Evolutionary conservation across 2,888 invertebrate genomes (phyloP), one percentile per base, ranked within the genome.

Genomic region (Brenthis hecate): DNA sequence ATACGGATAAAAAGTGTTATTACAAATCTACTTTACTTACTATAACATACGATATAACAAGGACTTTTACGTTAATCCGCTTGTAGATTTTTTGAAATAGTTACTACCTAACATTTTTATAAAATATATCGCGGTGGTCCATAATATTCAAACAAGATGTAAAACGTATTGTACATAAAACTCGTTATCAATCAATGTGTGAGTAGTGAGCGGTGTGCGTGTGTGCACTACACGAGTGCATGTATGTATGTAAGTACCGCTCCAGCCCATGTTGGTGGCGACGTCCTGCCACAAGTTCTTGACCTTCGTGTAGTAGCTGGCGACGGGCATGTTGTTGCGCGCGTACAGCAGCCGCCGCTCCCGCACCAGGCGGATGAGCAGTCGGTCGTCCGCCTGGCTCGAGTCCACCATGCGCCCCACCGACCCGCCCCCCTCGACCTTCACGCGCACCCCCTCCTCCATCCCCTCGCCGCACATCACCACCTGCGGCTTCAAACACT

Each of bases 321-420:
- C 92, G 48, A 91, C 91, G 63, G 92, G 91, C 88, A 91, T 85
- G 81, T 87, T 90, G 83, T 85, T 89, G 65, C 92, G 83, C 75
- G 91, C 89, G 81, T 87, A 92, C 78, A 92, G 83, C 81, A 90
- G 80, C 62, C 82, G 85, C 62, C 91, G 86, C 78, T 77, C 87
- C 76, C 85, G 84, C 82, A 92, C 92, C 78, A 91, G 82, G 64
- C 78, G 78, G 78, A 92, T 92, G 80, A 92, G 84, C 72, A 82
- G 82, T 64, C 90, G 85, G 83, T 92, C 92, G 77, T 91, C 92
- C 54, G 91, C 91, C 83, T 91, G 89, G 76, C 82, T 82, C 69
- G 80, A 83, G 80, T 91, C 89, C 81, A 91, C 86, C 77, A 87
- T 80, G 72, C 87, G 84, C 62, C 91, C 90, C 77, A 88, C 83